Conservation (phyloP, 2,113 vertebrate genomes). For the Paralichthys olivaceus region DNA sequence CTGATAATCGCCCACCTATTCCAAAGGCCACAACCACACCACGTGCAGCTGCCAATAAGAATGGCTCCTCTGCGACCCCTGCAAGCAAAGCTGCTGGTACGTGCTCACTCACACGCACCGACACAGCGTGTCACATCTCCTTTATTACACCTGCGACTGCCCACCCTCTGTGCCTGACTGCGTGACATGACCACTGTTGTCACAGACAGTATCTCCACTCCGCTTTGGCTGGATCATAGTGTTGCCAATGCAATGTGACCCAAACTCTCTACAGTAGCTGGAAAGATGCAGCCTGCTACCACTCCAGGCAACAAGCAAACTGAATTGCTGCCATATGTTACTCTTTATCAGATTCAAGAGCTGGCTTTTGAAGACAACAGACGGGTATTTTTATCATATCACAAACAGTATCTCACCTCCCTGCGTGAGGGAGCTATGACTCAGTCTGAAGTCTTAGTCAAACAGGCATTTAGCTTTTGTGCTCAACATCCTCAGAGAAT, state of each 20-base stretch:
- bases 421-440: conserved; percentile 44
- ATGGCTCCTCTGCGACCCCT: conserved; percentile 56
- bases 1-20: conserved; percentile 84
- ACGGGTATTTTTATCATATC: conserved; percentile 59
- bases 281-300: conserved; percentile 20
- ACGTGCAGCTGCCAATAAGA: conserved; percentile 77
- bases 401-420: conserved; percentile 57
- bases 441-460: conserved; percentile 45
- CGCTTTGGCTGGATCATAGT: background rate
- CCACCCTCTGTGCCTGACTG: conserved; percentile 2
- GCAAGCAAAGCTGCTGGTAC: conserved; percentile 69
- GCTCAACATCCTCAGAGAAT: conserved; percentile 33
- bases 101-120: conserved; percentile 7
- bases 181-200: background rate
- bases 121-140: conserved; percentile 4
- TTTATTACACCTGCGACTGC: background rate
- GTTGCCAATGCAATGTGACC: conserved; percentile 11
- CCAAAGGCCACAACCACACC: conserved; percentile 72
- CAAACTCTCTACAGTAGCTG: background rate
- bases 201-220: background rate
- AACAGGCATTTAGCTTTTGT: conserved; percentile 30
- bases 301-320: conserved; percentile 42
- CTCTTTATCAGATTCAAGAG: conserved; percentile 33
- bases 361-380: conserved; percentile 30
- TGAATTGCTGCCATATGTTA: conserved; percentile 53